Base-by-base conservation (phyloP, 2,113 vertebrate species). In the Erpornis zantholeuca region DNA sequence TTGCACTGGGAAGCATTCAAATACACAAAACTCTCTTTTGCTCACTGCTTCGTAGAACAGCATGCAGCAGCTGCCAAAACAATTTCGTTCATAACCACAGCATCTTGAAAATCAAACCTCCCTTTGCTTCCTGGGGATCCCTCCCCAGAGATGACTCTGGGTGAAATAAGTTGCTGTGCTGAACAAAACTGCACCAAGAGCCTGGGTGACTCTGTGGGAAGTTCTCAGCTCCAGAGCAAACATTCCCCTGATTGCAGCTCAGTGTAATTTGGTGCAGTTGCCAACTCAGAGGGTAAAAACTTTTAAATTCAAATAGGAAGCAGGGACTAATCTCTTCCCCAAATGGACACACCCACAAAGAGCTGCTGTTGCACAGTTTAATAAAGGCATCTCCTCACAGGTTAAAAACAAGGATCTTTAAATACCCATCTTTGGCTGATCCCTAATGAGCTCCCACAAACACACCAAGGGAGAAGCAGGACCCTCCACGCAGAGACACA, bases 351-450 rank as follows among this genome's bases (percentile, higher is more conserved):
- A n/a, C 10, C 31, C 35, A 17, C 28, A 28, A 47, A 0, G 5
- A 72, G 60, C 63, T 57, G 16, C 11, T 90, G 83, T 45, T 80
- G 57, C 61, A 54, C 19, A 70, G 18, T 94, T 93, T 86, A 82
- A 76, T 83, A 61, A 54, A 75, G 42, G 25, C 56, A 66, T 45
- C 24, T 75, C 57, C 45, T 56, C 72, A 92, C 79, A 84, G 28
- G 13, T 59, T 87, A 86, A 94, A 92, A 92, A 14, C 25, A 63
- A 60, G 23, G 5, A 71, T 50, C 76, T 95, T 82, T 75, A 89
- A 92, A 57, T 69, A 80, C 45, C 57, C 10, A 35, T 92, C 94
- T 95, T 77, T 91, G 88, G 78, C 80, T 72, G 82, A 76, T 88
- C 77, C 45, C 42, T 57, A 29, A 14, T 35, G 24, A 61, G 52